These are phyloP conservation scores for Lepus townsendii DNA, from an alignment of 2,797 vertebrate species.

Conservation along the genomic window DNA sequence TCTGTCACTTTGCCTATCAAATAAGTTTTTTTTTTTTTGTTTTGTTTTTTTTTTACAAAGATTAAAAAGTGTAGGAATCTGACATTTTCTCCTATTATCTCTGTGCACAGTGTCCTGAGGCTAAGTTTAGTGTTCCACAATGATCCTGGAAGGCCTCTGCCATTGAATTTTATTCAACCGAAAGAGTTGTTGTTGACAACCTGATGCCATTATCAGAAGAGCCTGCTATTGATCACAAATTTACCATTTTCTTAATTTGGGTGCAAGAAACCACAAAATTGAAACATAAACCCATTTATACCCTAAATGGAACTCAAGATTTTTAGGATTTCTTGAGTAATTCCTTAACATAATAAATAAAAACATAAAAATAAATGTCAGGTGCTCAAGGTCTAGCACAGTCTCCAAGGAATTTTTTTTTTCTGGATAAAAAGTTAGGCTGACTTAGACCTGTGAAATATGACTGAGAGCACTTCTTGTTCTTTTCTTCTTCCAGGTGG, in stretches of 20 bases:
- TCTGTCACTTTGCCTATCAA: no score
- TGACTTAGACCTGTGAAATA: slow-evolving; percentile 6
- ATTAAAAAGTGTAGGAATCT: slow-evolving; percentile 6
- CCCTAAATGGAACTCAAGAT: not conserved
- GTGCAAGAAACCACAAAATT: not conserved
- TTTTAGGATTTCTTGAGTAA: slow-evolving; percentile 39
- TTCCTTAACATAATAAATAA: slow-evolving; percentile 40
- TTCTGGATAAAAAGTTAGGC: slow-evolving; percentile 51
- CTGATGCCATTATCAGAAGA: slow-evolving; percentile 16
- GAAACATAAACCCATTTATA: not conserved
- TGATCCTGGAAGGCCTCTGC: not conserved
- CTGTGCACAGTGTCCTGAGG: not conserved
- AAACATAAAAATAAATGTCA: not conserved
- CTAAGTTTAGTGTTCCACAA: not conserved
- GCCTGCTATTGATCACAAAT: not conserved
- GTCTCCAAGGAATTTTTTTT: slow-evolving; percentile 16
- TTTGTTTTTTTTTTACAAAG: no score
- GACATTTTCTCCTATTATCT: slow-evolving; percentile 8
- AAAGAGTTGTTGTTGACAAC: slow-evolving; percentile 28
- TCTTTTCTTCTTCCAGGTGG: slow-evolving; percentile 61
- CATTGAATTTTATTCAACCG: slow-evolving; percentile 4
- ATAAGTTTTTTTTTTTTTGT: no score
- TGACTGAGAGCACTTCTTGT: slow-evolving; percentile 41
- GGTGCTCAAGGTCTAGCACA: not conserved
- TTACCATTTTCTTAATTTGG: not conserved